Conservation (phyloP, 2,888 invertebrate species). For the Mactromeris polynyma region DNA sequence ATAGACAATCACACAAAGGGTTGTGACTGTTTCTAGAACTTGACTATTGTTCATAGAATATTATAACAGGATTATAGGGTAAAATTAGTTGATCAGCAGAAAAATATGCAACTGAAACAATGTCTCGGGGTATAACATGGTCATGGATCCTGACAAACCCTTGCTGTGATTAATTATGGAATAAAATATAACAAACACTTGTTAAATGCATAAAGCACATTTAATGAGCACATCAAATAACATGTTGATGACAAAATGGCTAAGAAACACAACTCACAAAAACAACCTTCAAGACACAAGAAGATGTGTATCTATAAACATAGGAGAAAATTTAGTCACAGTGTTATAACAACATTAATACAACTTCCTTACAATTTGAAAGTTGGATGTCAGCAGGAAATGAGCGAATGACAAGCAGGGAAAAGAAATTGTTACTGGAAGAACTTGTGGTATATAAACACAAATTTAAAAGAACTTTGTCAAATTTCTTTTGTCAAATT, state of each 20-base stretch:
- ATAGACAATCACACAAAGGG: too few relatives aligned
- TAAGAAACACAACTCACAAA: neutral
- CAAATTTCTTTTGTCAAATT: too few relatives aligned
- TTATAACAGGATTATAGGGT: too few relatives aligned
- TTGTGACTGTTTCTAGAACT: too few relatives aligned
- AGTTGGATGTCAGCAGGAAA: neutral
- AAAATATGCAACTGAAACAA: too few relatives aligned
- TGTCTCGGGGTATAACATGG: too few relatives aligned
- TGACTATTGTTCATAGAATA: too few relatives aligned
- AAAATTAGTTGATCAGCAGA: too few relatives aligned
- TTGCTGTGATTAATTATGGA: neutral
- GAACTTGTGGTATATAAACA: too few relatives aligned
- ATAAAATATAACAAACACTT: neutral
- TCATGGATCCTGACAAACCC: neutral
- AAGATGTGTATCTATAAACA: neutral
- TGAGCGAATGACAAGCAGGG: too few relatives aligned
- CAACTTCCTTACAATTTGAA: neutral
- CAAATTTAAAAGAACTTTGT: too few relatives aligned
- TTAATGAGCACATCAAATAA: constrained; percentile 40
- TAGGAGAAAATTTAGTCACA: neutral
- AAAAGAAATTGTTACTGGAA: too few relatives aligned
- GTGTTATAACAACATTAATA: neutral
- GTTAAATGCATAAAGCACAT: constrained; percentile 30
- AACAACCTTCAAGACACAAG: neutral
- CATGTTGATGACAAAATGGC: neutral